phyloP scores from a whole-genome alignment of 2,797 vertebrate species.

The Florisuga fusca region DNA sequence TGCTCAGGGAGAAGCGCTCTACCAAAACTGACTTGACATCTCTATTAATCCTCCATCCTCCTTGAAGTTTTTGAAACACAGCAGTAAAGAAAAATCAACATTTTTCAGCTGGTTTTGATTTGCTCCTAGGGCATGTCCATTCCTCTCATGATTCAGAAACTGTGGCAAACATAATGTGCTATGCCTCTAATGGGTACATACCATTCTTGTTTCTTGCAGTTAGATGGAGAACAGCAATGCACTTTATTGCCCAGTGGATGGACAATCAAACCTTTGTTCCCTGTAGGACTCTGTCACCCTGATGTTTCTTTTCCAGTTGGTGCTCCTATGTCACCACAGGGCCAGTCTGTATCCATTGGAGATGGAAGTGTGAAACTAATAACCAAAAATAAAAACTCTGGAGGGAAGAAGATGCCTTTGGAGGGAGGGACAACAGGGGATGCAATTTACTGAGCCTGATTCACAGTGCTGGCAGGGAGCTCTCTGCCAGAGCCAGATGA shows the following conservation, averaged over 20 bases:
- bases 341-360: accelerated
- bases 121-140: neutral
- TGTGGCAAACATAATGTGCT: slow-evolving; percentile 36
- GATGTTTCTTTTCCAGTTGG: slow-evolving; percentile 38
- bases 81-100: neutral
- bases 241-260: neutral
- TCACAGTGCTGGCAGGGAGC: neutral
- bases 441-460: slow-evolving; percentile 6
- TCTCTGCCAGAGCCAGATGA: slow-evolving; percentile 15
- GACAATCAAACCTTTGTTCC: slow-evolving; percentile 54
- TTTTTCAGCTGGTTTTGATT: slow-evolving; percentile 37
- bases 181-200: slow-evolving; percentile 16
- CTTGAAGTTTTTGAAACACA: neutral
- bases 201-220: slow-evolving; percentile 26
- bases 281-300: neutral
- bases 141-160: slow-evolving; percentile 33
- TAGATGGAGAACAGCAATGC: slow-evolving; percentile 38
- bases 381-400: slow-evolving; percentile 48
- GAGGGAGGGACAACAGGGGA: neutral
- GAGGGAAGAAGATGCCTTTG: neutral
- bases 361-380: slow-evolving; percentile 46
- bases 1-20: neutral
- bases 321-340: slow-evolving; percentile 1
- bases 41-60: neutral
- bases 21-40: neutral